These are phyloP conservation scores for Epirrhoe alternata DNA, from an alignment of 2,888 invertebrate genomes.

Conservation along the genomic window DNA sequence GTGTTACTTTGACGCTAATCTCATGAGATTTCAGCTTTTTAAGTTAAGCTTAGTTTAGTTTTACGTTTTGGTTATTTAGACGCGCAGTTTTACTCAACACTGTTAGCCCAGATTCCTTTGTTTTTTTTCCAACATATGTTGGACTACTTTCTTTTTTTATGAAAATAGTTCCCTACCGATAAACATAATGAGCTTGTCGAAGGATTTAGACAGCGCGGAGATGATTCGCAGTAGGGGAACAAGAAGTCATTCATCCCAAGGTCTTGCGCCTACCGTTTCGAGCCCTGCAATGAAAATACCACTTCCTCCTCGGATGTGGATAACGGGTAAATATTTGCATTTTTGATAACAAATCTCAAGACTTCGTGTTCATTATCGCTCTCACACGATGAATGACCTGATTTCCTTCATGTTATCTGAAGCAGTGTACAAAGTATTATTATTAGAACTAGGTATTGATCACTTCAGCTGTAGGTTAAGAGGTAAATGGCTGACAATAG, in stretches of 20 bases:
- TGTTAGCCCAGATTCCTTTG: constrained; percentile 61
- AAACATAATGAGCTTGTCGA: constrained; percentile 64
- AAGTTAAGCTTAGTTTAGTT: constrained; percentile 53
- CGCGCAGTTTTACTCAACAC: constrained; percentile 52
- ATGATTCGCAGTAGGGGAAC: constrained; percentile 54
- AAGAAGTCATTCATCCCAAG: constrained; percentile 79
- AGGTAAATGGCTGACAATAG: not conserved
- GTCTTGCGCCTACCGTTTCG: constrained; percentile 64
- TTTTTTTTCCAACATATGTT: constrained; percentile 74
- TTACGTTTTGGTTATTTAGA: constrained; percentile 46
- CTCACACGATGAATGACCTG: constrained; percentile 25
- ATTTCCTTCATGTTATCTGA: constrained; percentile 1
- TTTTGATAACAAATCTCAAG: constrained; percentile 17
- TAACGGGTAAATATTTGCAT: constrained; percentile 68
- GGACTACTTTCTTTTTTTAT: constrained; percentile 63
- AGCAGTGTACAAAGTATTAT: constrained; percentile 1
- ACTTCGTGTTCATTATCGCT: constrained; percentile 13
- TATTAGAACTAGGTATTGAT: not conserved
- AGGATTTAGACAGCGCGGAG: constrained; percentile 55
- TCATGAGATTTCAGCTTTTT: constrained; percentile 69
- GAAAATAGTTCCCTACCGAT: constrained; percentile 54
- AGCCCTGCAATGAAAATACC: constrained; percentile 80
- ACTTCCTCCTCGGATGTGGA: constrained; percentile 80
- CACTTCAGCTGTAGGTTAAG: not conserved
- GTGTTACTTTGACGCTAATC: constrained; percentile 78